Percentiles rank a stretch among this genome's conserved stretches.
phyloP scores from a whole-genome alignment of 1,140 invertebrate genomes.

The Phortica variegata region DNA sequence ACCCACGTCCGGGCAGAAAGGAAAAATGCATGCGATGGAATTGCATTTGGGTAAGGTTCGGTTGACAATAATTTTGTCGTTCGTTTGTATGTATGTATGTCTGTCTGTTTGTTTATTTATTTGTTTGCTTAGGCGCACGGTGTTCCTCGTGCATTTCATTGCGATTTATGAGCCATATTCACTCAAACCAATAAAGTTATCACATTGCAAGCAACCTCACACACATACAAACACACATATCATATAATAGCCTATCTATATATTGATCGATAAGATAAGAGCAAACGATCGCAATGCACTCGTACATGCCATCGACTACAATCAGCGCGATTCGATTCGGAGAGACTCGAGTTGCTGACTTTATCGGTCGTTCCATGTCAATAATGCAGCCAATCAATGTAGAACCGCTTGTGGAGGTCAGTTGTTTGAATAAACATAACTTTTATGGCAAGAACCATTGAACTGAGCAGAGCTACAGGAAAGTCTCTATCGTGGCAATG shows the following conservation, averaged over 20 bases:
- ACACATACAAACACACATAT: no score
- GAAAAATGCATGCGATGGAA: no score
- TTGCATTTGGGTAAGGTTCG: not conserved
- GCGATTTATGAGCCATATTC: conserved; percentile 54
- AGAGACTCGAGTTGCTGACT: not conserved
- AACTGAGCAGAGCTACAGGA: no score
- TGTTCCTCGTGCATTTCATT: conserved; percentile 22
- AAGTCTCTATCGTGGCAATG: no score
- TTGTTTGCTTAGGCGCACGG: conserved; percentile 19
- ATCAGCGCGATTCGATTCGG: no score
- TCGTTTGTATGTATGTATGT: no score
- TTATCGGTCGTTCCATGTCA: conserved; percentile 29
- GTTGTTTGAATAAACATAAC: conserved; percentile 44
- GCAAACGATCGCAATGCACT: conserved; percentile 30
- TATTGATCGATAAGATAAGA: conserved; percentile 37
- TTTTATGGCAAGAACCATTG: no score
- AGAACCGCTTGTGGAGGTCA: conserved; percentile 53
- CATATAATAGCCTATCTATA: no score
- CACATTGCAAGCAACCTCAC: no score
- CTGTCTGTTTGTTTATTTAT: conserved; percentile 28
- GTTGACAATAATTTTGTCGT: not conserved
- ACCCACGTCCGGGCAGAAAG: no score
- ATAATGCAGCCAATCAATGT: conserved; percentile 37
- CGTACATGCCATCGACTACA: conserved; percentile 24
- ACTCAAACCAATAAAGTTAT: no score